Base-by-base conservation (phyloP, 2,888 invertebrate species). In the Scaeva pyrastri region DNA sequence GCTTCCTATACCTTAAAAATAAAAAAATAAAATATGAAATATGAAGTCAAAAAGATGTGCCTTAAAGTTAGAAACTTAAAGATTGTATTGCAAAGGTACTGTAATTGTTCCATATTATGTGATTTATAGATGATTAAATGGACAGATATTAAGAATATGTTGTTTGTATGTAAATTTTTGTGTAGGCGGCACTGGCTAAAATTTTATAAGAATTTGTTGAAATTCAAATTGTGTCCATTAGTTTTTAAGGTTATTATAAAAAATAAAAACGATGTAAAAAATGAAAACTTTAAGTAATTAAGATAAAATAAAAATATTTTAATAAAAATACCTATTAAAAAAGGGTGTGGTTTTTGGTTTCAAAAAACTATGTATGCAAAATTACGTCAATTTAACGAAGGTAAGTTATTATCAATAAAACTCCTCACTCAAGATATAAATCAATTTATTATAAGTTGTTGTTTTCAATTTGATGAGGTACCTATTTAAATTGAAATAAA, bases 141-240 rank as follows among this genome's bases (percentile, higher is more conserved):
- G 41, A 43, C 10, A 41, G 5, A 21, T 23, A 43, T 12, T 58
- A 41, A 41, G 6, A 39, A 19, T 1, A 19, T 19, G n/a, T 7
- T 71, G 23, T 31, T 31, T 31, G 5, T 31, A 43, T 60, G 68
- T 52, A 70, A 16, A 60, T 43, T 36, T 68, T 8, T 7, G 31
- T 14, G 52, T 45, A 55, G 45, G 26, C 75, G 66, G 58, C 72
- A 75, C 58, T 75, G 19, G 16, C 39, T 21, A 16, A 43, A 72
- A 68, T 58, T 72, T 52, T 58, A 50, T 14, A n/a, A n/a, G 26
- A 72, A 68, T 76, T 66, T 64, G 26, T 31, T 64, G 45, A 45
- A 31, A 48, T 19, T 66, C 66, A 19, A 64, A 80, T 79, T 71
- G 60, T 39, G 71, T 85, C 84, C 72, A 85, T 62, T 85, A 80